phyloP scores from a whole-genome alignment of 2,888 invertebrate species.

The Drosophila demipolita region DNA sequence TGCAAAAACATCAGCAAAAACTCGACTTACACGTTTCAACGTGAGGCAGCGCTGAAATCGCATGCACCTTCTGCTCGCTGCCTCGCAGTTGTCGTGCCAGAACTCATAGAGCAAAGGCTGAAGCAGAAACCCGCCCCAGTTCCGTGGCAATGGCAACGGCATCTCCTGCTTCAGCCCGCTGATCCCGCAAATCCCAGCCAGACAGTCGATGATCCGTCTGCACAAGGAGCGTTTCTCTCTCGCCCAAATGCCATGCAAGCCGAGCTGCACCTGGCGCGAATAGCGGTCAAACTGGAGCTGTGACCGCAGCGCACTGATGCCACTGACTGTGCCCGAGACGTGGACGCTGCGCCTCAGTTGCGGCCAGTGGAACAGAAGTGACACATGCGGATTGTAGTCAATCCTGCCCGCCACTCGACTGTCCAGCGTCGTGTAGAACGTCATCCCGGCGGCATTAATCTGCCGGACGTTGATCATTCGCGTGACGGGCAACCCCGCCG shows the following conservation, averaged over 20 bases:
- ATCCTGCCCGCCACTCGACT: slow-evolving; percentile 96
- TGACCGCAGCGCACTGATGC: slow-evolving; percentile 90
- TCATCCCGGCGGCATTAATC: slow-evolving; percentile 93
- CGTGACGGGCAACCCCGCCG: slow-evolving; percentile 92
- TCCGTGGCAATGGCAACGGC: slow-evolving; percentile 90
- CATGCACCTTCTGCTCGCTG: slow-evolving; percentile 28
- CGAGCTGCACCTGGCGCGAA: slow-evolving; percentile 92
- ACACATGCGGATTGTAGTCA: slow-evolving; percentile 92
- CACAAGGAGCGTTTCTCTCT: background rate
- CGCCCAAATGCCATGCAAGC: slow-evolving; percentile 28
- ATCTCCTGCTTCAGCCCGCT: slow-evolving; percentile 84
- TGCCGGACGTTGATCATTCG: slow-evolving; percentile 96
- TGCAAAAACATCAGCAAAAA: background rate
- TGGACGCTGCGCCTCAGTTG: slow-evolving; percentile 91
- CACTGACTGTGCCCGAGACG: slow-evolving; percentile 93
- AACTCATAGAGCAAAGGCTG: slow-evolving; percentile 94
- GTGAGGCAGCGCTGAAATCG: slow-evolving; percentile 57
- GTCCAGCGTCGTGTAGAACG: slow-evolving; percentile 96
- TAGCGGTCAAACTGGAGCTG: slow-evolving; percentile 92
- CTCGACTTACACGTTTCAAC: slow-evolving; percentile 46
- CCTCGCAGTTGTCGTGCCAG: slow-evolving; percentile 85
- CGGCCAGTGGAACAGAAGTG: slow-evolving; percentile 97
- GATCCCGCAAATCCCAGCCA: slow-evolving; percentile 79
- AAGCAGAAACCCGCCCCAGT: slow-evolving; percentile 96
- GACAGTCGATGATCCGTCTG: slow-evolving; percentile 6